These are phyloP conservation scores for Ianthella basta DNA, from an alignment of 37 sponge, comb jelly and placozoan genomes.

Conservation along the genomic window DNA sequence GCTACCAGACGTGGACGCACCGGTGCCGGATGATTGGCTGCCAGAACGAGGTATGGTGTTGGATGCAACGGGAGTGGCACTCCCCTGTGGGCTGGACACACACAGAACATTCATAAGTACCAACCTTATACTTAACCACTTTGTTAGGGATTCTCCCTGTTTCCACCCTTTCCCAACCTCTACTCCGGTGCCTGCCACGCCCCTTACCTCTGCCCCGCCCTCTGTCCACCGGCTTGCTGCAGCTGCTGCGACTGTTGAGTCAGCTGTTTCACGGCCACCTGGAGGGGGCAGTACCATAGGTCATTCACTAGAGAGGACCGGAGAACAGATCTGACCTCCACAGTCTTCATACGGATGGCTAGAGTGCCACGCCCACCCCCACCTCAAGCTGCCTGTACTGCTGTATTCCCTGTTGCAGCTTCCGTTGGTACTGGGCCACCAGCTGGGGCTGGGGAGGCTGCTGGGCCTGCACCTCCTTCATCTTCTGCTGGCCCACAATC, in stretches of 20 bases:
- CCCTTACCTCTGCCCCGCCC: no score
- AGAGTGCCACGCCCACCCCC: no score
- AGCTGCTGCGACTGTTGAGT: constrained; percentile 9
- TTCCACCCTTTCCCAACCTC: background rate
- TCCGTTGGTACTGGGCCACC: constrained; percentile 71
- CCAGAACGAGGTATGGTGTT: background rate
- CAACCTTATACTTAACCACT: no score
- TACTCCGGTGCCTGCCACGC: background rate
- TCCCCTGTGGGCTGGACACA: no score
- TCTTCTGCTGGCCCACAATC: constrained; percentile 68
- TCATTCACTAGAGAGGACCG: background rate
- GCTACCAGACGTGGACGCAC: background rate
- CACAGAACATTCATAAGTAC: no score
- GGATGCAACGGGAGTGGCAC: constrained; percentile 28
- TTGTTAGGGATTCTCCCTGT: no score
- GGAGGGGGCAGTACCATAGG: background rate
- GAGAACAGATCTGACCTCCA: background rate
- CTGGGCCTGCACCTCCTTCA: constrained; percentile 78
- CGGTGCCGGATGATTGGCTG: constrained; percentile 12
- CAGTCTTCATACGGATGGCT: no score
- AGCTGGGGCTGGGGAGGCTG: constrained; percentile 60
- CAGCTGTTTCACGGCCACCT: constrained; percentile 16
- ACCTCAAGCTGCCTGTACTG: constrained; percentile 36
- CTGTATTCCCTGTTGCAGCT: constrained; percentile 52
- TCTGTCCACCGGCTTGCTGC: no score